Base-by-base conservation (phyloP, 2,888 invertebrate genomes). In the Agonopterix subpropinquella region DNA sequence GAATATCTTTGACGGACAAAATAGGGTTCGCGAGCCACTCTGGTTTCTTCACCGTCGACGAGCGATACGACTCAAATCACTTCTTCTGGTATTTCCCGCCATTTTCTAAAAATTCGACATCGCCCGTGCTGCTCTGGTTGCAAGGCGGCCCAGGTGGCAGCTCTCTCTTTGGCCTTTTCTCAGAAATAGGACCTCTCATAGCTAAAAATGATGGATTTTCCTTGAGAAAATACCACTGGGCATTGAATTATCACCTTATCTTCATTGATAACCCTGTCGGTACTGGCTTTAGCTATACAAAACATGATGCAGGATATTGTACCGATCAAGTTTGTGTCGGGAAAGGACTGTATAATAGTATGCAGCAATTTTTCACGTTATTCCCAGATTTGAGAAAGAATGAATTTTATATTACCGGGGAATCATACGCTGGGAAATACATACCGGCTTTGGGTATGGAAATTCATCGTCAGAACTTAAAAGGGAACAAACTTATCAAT, bases 221-320 rank as follows among this genome's bases (percentile, higher is more conserved):
- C 2, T 9, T 68, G 4, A 67, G 91, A 51, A 77, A 90, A 49
- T 80, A 89, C 53, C 84, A 91, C 35, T 93, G 92, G 92, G 90
- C 90, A 18, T 63, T 86, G 4, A 81, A 89, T 15, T 84, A 89
- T 61, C 90, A 91, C 55, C 67, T 92, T 44, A 77, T 92, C 39
- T 93, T 90, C 65, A 90, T 92, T 51, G 92, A 92, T 58, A 92
- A 91, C 56, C 92, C 93, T 2, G 92, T 91, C 1, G 92, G 92
- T 1, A 78, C 85, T 42, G 92, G 92, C 1, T 93, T 91, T 63
- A 92, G 92, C 65, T 92, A 90, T 63, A 92, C 92, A 1, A 69
- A 87, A 0, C 63, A 75, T 44, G 75, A 88, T 0, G 62, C 74
- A 44, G 91, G 90, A 36, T 92, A 90, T 66, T 91, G 91, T 28